Percentiles rank a stretch among this genome's conserved stretches.
phyloP scores from a whole-genome alignment of 2,888 invertebrate genomes.

The Smittia aterrima region DNA sequence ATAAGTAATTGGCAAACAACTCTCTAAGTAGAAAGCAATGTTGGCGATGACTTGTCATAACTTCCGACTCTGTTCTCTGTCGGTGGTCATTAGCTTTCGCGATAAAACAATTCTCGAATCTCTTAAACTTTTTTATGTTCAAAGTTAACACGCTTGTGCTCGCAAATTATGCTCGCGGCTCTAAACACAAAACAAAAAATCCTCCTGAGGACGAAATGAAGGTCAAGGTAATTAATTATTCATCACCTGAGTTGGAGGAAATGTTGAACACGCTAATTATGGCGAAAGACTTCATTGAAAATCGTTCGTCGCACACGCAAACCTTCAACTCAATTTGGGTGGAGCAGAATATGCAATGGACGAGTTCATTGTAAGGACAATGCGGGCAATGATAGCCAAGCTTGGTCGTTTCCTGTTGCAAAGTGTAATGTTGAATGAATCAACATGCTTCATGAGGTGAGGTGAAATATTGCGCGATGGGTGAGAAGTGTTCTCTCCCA shows the following conservation, averaged over 20 bases:
- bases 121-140: neutral
- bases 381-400: neutral
- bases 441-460: slow-evolving; percentile 2
- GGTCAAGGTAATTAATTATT: slow-evolving; percentile 4
- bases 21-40: neutral
- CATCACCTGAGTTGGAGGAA: slow-evolving; percentile 4
- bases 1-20: no score
- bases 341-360: neutral
- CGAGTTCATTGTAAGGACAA: neutral
- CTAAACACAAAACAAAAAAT: no score
- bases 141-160: neutral
- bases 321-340: neutral
- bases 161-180: neutral
- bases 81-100: neutral
- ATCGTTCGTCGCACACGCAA: slow-evolving; percentile 1
- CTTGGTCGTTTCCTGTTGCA: neutral
- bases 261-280: slow-evolving; percentile 10
- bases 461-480: neutral
- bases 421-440: slow-evolving; percentile 7
- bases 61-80: neutral
- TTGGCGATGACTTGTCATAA: neutral
- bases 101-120: neutral
- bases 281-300: neutral
- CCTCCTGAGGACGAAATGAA: neutral
- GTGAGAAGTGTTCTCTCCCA: neutral